Evolutionary conservation across 2,888 invertebrate genomes (phyloP), one percentile per base, ranked within the genome.

Genomic region (Dicycla oo): DNA sequence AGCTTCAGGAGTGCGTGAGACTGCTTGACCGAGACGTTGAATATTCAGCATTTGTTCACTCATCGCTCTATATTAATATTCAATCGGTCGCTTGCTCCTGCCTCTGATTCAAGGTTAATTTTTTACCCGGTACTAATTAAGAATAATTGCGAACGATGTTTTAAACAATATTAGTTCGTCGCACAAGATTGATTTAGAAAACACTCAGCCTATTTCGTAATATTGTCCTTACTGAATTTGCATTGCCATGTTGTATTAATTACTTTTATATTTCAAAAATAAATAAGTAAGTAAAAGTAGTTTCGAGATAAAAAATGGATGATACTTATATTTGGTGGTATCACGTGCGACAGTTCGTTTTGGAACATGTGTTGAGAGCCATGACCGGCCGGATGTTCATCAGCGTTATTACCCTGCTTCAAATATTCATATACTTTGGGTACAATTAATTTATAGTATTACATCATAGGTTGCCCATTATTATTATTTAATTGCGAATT

Each of bases 21-120:
- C 89, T 91, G 91, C 84, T 90, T 91, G 90, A 93, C 92, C 94
- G 94, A 85, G 87, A 90, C 95, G 93, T 91, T 94, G 91, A 92
- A 94, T 94, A 94, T 94, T 93, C 91, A 94, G 87, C 87, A 87
- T 87, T 88, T 91, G 90, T 89, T 93, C 90, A 91, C 90, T 90
- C 90, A 90, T 92, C 87, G 90, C 88, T 82, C 90, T 87, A 38
- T 89, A 91, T 94, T 92, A 91, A 92, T 93, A 93, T 94, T 92
- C 92, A 93, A 94, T 93, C 92, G 91, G 92, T 91, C 91, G 90
- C 90, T 93, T 89, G 89, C 91, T 92, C 87, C 91, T 89, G 89
- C 89, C 86, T 89, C 89, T 88, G 90, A 91, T 92, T 92, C 93
- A 94, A 94, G 93, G 93, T 92, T 93, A 88, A 87, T 92, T 93